A percentile compares a stretch with the other conserved stretches of the same genome.
These are phyloP conservation scores for Drosophila miranda DNA, from an alignment of 1,140 invertebrate species.

Conservation along the genomic window DNA sequence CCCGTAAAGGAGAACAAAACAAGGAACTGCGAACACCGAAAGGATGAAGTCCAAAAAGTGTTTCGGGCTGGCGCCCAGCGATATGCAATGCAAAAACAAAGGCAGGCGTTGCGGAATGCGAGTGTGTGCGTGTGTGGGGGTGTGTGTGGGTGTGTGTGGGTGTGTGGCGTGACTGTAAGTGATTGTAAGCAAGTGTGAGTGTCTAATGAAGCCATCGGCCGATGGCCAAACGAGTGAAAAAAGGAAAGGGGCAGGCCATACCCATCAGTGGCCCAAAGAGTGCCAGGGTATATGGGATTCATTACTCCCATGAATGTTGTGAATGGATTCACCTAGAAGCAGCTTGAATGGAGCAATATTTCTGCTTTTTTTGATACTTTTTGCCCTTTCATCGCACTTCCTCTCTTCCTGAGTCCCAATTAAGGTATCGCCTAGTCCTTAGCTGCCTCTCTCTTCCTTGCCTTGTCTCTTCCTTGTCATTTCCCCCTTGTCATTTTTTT, in stretches of 20 bases:
- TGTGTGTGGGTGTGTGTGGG: too few relatives aligned
- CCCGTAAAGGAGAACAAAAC: background rate
- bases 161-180: slow-evolving; percentile 34
- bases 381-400: too few relatives aligned
- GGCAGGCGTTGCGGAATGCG: slow-evolving; percentile 20
- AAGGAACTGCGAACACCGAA: background rate
- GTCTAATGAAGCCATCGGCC: slow-evolving; percentile 45
- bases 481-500: slow-evolving; percentile 13
- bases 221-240: slow-evolving; percentile 27
- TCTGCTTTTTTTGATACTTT: too few relatives aligned
- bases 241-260: slow-evolving; percentile 3
- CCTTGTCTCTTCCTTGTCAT: background rate
- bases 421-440: background rate
- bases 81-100: slow-evolving; percentile 35
- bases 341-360: too few relatives aligned
- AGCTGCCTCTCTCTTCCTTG: background rate
- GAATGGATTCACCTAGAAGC: too few relatives aligned
- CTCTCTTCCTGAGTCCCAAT: slow-evolving; percentile 2
- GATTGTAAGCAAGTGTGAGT: slow-evolving; percentile 50
- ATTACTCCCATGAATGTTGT: too few relatives aligned
- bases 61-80: background rate
- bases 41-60: slow-evolving; percentile 17
- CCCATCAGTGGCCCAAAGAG: too few relatives aligned
- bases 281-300: too few relatives aligned
- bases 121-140: too few relatives aligned